These are phyloP conservation scores for Xestia c-nigrum DNA, from an alignment of 2,888 invertebrate species.

Conservation along the genomic window DNA sequence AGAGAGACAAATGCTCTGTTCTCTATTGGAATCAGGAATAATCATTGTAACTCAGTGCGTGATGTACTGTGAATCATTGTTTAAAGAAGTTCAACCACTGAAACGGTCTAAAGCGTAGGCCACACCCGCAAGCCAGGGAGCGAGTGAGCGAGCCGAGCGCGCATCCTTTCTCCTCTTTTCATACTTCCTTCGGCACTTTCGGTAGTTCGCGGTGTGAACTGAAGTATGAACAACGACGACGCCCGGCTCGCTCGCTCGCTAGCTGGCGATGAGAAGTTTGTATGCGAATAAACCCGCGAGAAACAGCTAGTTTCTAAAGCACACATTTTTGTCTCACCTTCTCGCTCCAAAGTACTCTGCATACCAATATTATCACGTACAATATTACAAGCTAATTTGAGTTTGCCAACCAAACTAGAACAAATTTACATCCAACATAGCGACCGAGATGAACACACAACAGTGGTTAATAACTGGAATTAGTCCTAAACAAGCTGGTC, in stretches of 20 bases:
- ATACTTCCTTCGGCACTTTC: too few relatives aligned
- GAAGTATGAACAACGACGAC: too few relatives aligned
- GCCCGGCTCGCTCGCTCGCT: too few relatives aligned
- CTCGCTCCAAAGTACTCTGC: not conserved
- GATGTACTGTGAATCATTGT: not conserved
- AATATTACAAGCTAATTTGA: conserved; percentile 19
- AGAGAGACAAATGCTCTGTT: too few relatives aligned
- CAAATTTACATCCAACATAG: conserved; percentile 30
- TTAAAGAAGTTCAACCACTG: not conserved
- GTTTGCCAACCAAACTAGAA: conserved; percentile 25
- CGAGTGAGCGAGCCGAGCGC: too few relatives aligned
- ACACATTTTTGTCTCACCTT: not conserved
- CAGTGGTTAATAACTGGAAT: conserved; percentile 44
- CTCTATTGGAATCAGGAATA: not conserved
- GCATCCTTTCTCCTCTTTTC: too few relatives aligned
- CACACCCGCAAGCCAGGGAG: too few relatives aligned
- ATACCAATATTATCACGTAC: conserved; percentile 27
- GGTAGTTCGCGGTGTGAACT: too few relatives aligned
- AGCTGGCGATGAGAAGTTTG: not conserved
- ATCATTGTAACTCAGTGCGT: not conserved
- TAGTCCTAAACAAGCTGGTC: conserved; percentile 60
- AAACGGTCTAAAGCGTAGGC: not conserved
- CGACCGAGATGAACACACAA: conserved; percentile 32
- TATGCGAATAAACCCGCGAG: not conserved
- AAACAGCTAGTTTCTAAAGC: not conserved